Evolutionary conservation across 2,888 invertebrate species (phyloP).

Genomic region (Drosophila pegasa): DNA sequence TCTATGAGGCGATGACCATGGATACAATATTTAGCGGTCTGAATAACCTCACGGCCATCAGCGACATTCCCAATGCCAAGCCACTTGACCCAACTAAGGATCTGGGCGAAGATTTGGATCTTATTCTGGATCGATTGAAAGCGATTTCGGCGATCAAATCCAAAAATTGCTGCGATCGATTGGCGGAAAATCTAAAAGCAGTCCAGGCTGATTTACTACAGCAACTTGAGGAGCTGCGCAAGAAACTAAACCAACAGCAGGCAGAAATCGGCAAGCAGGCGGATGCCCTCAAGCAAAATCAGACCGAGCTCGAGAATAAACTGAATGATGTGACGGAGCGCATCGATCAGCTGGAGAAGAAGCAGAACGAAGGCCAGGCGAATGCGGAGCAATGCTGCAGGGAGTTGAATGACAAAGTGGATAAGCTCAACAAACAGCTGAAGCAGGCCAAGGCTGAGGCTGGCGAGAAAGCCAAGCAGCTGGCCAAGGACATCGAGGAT

Average conservation of each 20-base stretch:
- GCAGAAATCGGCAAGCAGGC: not conserved
- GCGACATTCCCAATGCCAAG: not conserved
- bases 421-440: conserved; percentile 16
- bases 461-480: not conserved
- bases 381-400: conserved; percentile 30
- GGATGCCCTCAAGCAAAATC: not conserved
- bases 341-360: conserved; percentile 24
- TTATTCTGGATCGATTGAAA: conserved; percentile 29
- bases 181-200: conserved; percentile 10
- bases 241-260: not conserved
- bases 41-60: not conserved
- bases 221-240: conserved; percentile 2
- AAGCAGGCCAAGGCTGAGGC: not conserved
- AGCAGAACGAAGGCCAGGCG: not conserved
- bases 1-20: conserved; percentile 46
- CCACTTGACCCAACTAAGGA: conserved; percentile 25
- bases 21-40: conserved; percentile 27
- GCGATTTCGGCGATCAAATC: not conserved
- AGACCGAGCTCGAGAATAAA: conserved; percentile 2
- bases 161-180: conserved; percentile 40
- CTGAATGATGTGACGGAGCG: not conserved
- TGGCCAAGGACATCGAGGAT: conserved; percentile 21
- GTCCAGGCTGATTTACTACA: conserved; percentile 16
- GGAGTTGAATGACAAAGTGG: conserved; percentile 3
- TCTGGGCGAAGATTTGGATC: conserved; percentile 48